Percentiles rank a stretch among this genome's conserved stretches.
phyloP scores from a whole-genome alignment of 2,888 invertebrate genomes.

The Chrysodeixis includens region DNA sequence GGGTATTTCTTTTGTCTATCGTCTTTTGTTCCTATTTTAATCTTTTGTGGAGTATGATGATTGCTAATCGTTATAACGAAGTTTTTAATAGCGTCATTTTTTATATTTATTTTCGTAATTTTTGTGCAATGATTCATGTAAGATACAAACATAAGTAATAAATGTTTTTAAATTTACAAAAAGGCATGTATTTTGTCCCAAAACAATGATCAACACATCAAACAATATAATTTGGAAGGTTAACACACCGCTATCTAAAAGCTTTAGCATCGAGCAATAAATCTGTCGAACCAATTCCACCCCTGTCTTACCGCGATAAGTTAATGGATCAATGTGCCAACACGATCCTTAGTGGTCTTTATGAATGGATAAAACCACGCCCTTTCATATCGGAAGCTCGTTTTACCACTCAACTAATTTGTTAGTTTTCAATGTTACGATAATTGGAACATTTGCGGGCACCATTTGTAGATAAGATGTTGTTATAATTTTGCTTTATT shows the following conservation, averaged over 20 bases:
- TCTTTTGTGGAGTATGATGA: too few species aligned
- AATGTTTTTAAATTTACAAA: too few species aligned
- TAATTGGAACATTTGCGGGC: conserved; percentile 41
- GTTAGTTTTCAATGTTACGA: conserved; percentile 48
- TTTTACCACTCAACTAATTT: conserved; percentile 39
- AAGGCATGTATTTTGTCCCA: too few species aligned
- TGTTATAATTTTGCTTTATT: neutral
- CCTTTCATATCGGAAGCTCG: conserved; percentile 35
- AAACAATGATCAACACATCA: neutral
- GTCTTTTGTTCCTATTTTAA: too few species aligned
- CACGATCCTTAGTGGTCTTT: conserved; percentile 31
- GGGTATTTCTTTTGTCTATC: neutral
- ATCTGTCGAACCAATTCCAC: conserved; percentile 5
- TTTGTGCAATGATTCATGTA: too few species aligned
- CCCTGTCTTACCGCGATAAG: conserved; percentile 3
- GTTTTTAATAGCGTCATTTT: too few species aligned
- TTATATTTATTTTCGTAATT: too few species aligned
- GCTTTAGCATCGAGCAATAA: neutral
- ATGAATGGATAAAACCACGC: conserved; percentile 58
- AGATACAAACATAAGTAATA: too few species aligned
- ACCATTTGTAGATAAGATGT: conserved; percentile 39
- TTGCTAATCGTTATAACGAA: too few species aligned
- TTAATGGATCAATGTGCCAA: conserved; percentile 6
- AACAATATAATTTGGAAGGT: conserved; percentile 1
- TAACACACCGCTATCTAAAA: neutral